A percentile compares a stretch with the other conserved stretches of the same genome.
Conservation (phyloP, 1,140 invertebrate species). For the Drosophila dunni region DNA sequence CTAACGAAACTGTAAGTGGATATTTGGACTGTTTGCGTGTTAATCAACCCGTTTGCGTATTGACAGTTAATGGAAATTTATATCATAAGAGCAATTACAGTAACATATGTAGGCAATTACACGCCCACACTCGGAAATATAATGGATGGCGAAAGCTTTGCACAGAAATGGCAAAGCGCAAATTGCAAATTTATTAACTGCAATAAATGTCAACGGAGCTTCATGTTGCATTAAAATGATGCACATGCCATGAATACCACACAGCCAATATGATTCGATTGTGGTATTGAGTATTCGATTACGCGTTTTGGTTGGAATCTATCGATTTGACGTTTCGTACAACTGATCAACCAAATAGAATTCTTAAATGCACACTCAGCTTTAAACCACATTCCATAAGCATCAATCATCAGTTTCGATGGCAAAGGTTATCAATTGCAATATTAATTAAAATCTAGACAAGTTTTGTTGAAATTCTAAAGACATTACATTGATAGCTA, state of each 20-base stretch:
- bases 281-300: constrained; percentile 25
- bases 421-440: too few species aligned
- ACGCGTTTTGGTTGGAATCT: constrained; percentile 7
- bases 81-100: constrained; percentile 68
- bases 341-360: neutral
- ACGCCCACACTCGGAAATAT: neutral
- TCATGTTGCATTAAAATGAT: constrained; percentile 64
- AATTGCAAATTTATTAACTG: constrained; percentile 77
- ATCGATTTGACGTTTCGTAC: neutral
- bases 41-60: constrained; percentile 56
- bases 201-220: constrained; percentile 71
- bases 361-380: too few species aligned
- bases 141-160: neutral
- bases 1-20: too few species aligned
- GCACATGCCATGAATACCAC: constrained; percentile 28
- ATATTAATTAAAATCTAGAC: too few species aligned
- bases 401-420: too few species aligned
- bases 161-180: constrained; percentile 36
- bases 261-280: constrained; percentile 37
- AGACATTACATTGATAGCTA: too few species aligned
- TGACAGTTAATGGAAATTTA: constrained; percentile 58
- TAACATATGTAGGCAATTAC: constrained; percentile 54
- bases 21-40: constrained; percentile 29
- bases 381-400: too few species aligned
- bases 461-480: neutral